Base-by-base conservation (phyloP, 1,140 invertebrate species). In the Drosophila littoralis region DNA sequence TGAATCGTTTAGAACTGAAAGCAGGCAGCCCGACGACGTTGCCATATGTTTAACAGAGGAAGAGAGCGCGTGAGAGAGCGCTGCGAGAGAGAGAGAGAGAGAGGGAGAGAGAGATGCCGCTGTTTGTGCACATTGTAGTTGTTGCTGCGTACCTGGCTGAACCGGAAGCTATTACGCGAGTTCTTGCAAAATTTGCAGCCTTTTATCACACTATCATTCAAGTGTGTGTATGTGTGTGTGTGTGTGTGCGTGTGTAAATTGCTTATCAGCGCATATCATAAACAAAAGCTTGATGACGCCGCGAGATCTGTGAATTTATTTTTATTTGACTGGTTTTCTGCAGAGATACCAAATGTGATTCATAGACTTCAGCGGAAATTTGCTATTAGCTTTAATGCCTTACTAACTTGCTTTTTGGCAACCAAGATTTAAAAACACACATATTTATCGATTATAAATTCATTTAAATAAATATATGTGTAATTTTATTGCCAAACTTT, bases 131-230 rank as follows among this genome's bases (percentile, higher is more conserved):
- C 22, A 46, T 15, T 73, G 36, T 42, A 42, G 40, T 15, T 13
- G 32, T 50, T 50, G 61, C 9, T 63, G 71, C 43, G 63, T 73
- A 75, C 60, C 65, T 75, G 58, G 35, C 15, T 58, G 59, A 69
- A 88, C 79, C 82, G 82, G 82, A 86, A 86, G 82, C 64, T 65
- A 71, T 82, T 86, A 79, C 76, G 76, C 79, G 50, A 69, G 50
- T 75, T 75, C 67, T 72, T 50, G 66, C 75, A 59, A 75, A 75
- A 50, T 51, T 63, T 76, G 60, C 33, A 63, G 12, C 32, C 65
- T 64, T 74, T 71, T 82, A 79, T 71, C 83, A 79, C 71, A 61
- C 38, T 61, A 80, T 80, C 74, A 75, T 60, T 68, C 22, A 15
- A 10, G 17, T n/a, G 28, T 43, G 5, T 40, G 22, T 22, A 0